A percentile compares a stretch with the other conserved stretches of the same genome.
phyloP scores from a whole-genome alignment of 2,113 vertebrate genomes.

The zebrafish (Danio rerio) region DNA sequence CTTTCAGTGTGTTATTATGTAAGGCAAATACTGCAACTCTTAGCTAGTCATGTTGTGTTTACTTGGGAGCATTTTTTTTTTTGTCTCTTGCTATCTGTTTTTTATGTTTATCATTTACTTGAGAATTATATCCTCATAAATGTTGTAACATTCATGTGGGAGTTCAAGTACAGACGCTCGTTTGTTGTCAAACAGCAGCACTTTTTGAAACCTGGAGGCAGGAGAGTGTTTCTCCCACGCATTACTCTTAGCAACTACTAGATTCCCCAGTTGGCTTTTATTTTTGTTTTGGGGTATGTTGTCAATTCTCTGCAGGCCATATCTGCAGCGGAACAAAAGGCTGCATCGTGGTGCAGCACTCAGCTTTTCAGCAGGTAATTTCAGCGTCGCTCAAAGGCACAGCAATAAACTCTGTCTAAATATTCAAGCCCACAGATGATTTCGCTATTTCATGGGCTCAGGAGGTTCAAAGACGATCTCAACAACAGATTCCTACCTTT shows the following conservation, averaged over 20 bases:
- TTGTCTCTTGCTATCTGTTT: neutral
- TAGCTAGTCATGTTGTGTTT: neutral
- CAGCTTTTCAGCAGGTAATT: slow-evolving; percentile 28
- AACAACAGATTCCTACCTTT: slow-evolving; percentile 26
- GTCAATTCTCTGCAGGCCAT: slow-evolving; percentile 10
- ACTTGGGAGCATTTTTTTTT: neutral
- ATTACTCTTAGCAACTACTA: neutral
- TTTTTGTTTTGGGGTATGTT: neutral
- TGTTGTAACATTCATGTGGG: neutral
- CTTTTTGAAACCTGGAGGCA: slow-evolving; percentile 24
- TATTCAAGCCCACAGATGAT: slow-evolving; percentile 27
- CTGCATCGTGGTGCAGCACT: neutral
- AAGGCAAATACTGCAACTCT: too few relatives aligned
- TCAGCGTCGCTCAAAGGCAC: slow-evolving; percentile 19
- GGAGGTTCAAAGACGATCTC: slow-evolving; percentile 11
- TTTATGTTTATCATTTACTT: slow-evolving; percentile 14
- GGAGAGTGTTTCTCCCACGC: slow-evolving; percentile 2
- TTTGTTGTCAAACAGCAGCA: neutral
- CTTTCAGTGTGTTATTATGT: too few relatives aligned
- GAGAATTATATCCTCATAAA: neutral
- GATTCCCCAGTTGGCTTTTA: neutral
- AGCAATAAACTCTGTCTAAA: slow-evolving; percentile 38
- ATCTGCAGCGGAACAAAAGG: neutral
- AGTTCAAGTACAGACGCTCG: neutral
- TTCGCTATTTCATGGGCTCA: slow-evolving; percentile 1